Evolutionary conservation across 1,140 invertebrate genomes (phyloP), one percentile per base, ranked within the genome.

Genomic region (Ditylenchus dipsaci): DNA sequence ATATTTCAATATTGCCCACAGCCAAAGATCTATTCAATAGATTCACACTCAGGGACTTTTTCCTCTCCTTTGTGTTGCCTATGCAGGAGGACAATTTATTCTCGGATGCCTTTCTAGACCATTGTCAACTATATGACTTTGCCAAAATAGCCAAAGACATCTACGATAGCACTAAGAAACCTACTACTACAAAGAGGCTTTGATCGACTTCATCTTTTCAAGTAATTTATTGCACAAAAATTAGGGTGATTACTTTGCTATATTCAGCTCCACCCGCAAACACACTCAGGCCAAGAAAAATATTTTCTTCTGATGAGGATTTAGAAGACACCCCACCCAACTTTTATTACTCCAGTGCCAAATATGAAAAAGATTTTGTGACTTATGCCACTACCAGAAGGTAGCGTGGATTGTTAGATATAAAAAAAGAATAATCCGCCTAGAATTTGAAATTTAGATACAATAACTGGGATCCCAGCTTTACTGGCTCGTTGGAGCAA

Each of bases 281-380:
- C n/a, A 61, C 59, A 26, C 3, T 26, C n/a, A 61, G n/a, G 38
- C 59, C 73, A 7, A 76, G 47, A 62, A 38, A 29, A 17, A 26
- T 73, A 19, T 73, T 73, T 49, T 77, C 74, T 27, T 76, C 72
- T 8, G 75, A 73, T 27, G 72, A 73, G 33, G 72, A 73, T 63
- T 67, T 73, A n/a, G 53, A 29, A 19, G 75, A 73, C 68, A 73
- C 75, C 7, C 72, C 72, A 47, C 72, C 72, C 13, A 73, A 73
- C 29, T 73, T 73, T 59, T 71, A 65, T 67, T 73, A 73, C 43
- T 76, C 73, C 17, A 78, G 75, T 3, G 75, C 72, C 29, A 69
- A 76, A 72, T 62, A 65, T 57, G 30, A 47, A 78, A 76, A 76
- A 15, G 59, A 53, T 53, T 53, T 21, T 53, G 15, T 53, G 8